Percentiles rank a stretch among this genome's conserved stretches.
phyloP scores from a whole-genome alignment of 2,797 vertebrate genomes.

The Acrocephalus scirpaceus region DNA sequence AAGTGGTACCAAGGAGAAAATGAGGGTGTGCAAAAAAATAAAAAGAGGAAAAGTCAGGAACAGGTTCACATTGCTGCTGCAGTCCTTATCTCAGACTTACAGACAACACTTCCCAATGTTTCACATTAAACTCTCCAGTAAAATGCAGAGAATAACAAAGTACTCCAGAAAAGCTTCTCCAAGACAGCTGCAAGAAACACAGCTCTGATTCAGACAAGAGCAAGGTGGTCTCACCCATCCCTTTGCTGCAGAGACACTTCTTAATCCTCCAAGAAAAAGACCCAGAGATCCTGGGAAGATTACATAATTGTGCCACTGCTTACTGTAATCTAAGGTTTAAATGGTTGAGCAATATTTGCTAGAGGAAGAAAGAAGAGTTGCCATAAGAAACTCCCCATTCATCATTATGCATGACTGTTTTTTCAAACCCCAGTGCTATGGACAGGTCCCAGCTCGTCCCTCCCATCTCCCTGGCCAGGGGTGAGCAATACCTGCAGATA shows the following conservation, averaged over 20 bases:
- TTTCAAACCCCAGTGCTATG: not conserved
- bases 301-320: not conserved
- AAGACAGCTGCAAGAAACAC: not conserved
- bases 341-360: slow-evolving; percentile 48
- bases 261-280: not conserved
- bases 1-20: not conserved
- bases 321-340: not conserved
- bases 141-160: not conserved
- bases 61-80: not conserved
- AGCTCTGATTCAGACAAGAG: not conserved
- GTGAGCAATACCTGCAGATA: not conserved
- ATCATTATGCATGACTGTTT: not conserved
- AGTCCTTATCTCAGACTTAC: not conserved
- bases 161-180: not conserved
- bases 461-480: not conserved
- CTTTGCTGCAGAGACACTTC: not conserved
- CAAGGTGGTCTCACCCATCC: fast-evolving
- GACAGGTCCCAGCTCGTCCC: not conserved
- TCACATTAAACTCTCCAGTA: not conserved
- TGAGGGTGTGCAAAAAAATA: not conserved
- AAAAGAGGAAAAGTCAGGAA: not conserved
- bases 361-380: slow-evolving; percentile 16
- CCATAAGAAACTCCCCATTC: slow-evolving; percentile 13
- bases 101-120: not conserved
- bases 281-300: not conserved